Evolutionary conservation across 2,797 vertebrate species (phyloP).

Genomic region (Coregonus ussuriensis): DNA sequence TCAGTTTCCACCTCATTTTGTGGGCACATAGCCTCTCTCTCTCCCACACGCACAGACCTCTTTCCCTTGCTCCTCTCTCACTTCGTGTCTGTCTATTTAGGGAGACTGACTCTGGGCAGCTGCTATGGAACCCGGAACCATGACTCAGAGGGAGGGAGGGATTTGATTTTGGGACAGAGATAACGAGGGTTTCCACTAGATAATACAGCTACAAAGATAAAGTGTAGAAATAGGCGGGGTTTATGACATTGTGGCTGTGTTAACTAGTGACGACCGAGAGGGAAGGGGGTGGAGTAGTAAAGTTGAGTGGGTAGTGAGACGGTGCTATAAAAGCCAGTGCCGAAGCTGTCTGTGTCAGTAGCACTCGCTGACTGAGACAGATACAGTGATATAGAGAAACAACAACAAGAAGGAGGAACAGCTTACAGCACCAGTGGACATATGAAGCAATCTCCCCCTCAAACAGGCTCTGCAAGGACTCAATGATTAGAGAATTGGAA

Average conservation of each 20-base stretch:
- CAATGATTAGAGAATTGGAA: background rate
- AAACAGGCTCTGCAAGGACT: background rate
- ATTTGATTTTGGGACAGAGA: slow-evolving; percentile 18
- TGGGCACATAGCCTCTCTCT: background rate
- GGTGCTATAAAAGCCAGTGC: slow-evolving; percentile 68
- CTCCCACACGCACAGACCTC: background rate
- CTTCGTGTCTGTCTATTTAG: slow-evolving; percentile 67
- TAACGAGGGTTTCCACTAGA: too few relatives aligned
- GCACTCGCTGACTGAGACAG: slow-evolving; percentile 48
- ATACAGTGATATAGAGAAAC: slow-evolving; percentile 9
- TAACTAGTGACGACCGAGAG: background rate
- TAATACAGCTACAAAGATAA: too few relatives aligned
- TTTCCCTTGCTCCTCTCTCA: slow-evolving; percentile 13
- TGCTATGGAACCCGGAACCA: slow-evolving; percentile 62
- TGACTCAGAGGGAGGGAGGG: slow-evolving; percentile 56
- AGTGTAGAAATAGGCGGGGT: too few relatives aligned
- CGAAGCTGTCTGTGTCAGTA: slow-evolving; percentile 55
- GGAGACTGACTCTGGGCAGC: slow-evolving; percentile 61
- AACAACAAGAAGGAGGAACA: slow-evolving; percentile 18
- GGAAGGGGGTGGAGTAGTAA: slow-evolving; percentile 25
- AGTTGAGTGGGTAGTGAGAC: slow-evolving; percentile 43
- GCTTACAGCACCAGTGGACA: background rate
- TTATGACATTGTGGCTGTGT: too few relatives aligned
- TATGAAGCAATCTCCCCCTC: background rate
- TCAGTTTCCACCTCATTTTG: too few relatives aligned